phyloP scores from a whole-genome alignment of 2,888 invertebrate genomes.

The Ophion ventricosus region DNA sequence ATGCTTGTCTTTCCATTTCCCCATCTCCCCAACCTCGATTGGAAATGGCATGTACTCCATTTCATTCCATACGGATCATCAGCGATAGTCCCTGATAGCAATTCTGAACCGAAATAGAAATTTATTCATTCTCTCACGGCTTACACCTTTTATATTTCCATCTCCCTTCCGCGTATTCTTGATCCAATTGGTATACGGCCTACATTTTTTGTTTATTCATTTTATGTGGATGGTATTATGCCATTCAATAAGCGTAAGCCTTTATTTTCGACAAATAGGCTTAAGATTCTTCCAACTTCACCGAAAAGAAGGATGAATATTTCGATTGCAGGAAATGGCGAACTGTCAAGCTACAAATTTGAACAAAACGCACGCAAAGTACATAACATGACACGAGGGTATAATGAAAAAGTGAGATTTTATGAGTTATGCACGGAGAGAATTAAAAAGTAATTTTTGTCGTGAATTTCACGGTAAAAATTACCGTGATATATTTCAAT shows the following conservation, averaged over 20 bases:
- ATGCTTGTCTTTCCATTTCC: conserved; percentile 36
- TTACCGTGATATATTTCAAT: too few species aligned
- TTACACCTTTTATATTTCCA: not conserved
- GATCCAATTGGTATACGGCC: not conserved
- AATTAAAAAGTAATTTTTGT: too few species aligned
- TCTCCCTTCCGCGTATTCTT: not conserved
- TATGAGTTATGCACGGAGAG: not conserved
- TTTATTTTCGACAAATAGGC: not conserved
- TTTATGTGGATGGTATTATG: not conserved
- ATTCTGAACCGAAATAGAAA: conserved; percentile 29
- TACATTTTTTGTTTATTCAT: not conserved
- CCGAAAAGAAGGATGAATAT: too few species aligned
- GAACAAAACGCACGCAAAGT: not conserved
- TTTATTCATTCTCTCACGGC: conserved; percentile 19
- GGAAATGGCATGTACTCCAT: conserved; percentile 38
- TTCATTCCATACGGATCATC: conserved; percentile 29
- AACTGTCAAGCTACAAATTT: not conserved
- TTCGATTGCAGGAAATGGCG: too few species aligned
- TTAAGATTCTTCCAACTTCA: too few species aligned
- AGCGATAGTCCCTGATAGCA: not conserved
- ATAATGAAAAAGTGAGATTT: not conserved
- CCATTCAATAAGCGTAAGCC: not conserved
- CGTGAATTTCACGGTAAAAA: too few species aligned
- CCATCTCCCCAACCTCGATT: conserved; percentile 30
- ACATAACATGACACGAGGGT: not conserved